phyloP scores from a whole-genome alignment of 1,140 invertebrate species.

The Cylas formicarius region DNA sequence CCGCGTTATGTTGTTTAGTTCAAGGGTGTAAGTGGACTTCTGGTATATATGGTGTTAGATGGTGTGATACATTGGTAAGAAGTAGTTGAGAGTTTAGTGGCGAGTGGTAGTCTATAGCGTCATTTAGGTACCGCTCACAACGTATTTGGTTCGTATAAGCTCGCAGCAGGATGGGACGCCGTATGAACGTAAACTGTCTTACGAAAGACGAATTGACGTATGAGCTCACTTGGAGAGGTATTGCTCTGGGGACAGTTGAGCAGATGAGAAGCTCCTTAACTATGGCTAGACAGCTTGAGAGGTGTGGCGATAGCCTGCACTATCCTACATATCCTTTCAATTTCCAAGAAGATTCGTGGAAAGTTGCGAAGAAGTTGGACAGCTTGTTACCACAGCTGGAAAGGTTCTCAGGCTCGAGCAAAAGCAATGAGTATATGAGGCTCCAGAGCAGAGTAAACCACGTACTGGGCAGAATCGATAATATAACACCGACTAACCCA shows the following conservation, averaged over 20 bases:
- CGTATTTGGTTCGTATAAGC: no score
- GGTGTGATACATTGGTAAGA: no score
- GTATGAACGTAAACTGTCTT: slow-evolving; percentile 10
- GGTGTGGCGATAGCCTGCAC: slow-evolving; percentile 12
- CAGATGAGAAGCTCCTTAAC: slow-evolving; percentile 11
- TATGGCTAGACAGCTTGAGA: slow-evolving; percentile 8
- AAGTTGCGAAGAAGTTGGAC: slow-evolving; percentile 4
- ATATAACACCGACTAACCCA: background rate
- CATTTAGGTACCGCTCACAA: no score
- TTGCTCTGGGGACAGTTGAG: slow-evolving; percentile 9
- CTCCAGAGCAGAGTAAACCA: slow-evolving; percentile 7
- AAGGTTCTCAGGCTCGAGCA: background rate
- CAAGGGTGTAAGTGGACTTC: no score
- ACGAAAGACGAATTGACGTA: slow-evolving; percentile 12
- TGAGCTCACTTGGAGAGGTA: slow-evolving; percentile 10
- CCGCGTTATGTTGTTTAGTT: no score
- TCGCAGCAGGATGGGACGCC: slow-evolving; percentile 12
- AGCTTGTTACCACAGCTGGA: background rate
- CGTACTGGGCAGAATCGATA: slow-evolving; percentile 10
- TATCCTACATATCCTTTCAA: slow-evolving; percentile 9
- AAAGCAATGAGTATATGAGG: background rate
- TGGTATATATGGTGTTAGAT: no score
- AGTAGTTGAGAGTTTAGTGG: no score
- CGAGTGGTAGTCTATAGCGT: no score
- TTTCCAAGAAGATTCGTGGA: slow-evolving; percentile 8